A percentile compares a stretch with the other conserved stretches of the same genome.
These are phyloP conservation scores for Danio tinwini DNA, from an alignment of 2,797 vertebrate species.

Conservation along the genomic window DNA sequence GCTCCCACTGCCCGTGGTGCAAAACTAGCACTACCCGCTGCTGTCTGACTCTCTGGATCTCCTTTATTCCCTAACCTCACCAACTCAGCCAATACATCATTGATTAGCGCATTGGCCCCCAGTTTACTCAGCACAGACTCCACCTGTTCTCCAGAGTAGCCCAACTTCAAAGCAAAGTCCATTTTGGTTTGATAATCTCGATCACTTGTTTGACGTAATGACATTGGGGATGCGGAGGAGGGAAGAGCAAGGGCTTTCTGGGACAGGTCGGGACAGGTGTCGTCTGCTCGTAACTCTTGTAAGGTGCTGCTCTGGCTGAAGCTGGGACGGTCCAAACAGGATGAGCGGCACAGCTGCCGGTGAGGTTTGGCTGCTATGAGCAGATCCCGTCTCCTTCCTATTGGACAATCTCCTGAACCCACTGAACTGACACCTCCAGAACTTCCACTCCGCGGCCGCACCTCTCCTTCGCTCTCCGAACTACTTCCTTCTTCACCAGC, in stretches of 20 bases:
- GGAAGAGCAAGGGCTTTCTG: constrained; percentile 36
- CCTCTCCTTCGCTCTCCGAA: constrained; percentile 83
- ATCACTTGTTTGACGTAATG: constrained; percentile 72
- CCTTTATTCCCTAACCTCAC: constrained; percentile 95
- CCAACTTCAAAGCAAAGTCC: constrained; percentile 97
- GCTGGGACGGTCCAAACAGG: constrained; percentile 94
- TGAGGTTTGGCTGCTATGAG: constrained; percentile 86
- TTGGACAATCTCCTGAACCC: constrained; percentile 78
- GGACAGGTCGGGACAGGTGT: constrained; percentile 59
- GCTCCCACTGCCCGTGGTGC: constrained; percentile 78
- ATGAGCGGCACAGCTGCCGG: constrained; percentile 94
- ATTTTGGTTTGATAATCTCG: constrained; percentile 96
- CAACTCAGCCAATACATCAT: constrained; percentile 94
- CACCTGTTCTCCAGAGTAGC: constrained; percentile 94
- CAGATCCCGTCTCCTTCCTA: constrained; percentile 79
- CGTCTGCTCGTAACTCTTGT: constrained; percentile 84
- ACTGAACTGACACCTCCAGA: constrained; percentile 29
- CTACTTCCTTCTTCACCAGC: constrained; percentile 92
- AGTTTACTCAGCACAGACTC: constrained; percentile 93
- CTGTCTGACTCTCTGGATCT: constrained; percentile 85
- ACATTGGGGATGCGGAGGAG: constrained; percentile 54
- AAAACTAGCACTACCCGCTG: constrained; percentile 69
- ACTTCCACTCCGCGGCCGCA: constrained; percentile 58
- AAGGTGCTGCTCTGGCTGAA: constrained; percentile 94
- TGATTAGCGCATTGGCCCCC: constrained; percentile 92